These are phyloP conservation scores for Meda fulgida DNA, from an alignment of 2,797 vertebrate genomes.

Conservation along the genomic window DNA sequence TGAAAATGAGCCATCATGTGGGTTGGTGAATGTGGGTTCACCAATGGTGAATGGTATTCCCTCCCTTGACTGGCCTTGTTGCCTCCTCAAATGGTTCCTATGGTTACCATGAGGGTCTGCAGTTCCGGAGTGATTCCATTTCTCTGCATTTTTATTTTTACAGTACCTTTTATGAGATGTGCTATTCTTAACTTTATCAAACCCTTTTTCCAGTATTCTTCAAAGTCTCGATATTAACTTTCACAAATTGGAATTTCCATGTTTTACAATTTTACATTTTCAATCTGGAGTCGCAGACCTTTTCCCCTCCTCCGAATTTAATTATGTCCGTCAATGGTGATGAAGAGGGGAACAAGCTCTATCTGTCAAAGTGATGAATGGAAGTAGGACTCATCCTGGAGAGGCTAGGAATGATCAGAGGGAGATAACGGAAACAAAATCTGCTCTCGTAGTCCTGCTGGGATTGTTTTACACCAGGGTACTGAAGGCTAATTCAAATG, in stretches of 20 bases:
- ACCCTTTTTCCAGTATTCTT: neutral
- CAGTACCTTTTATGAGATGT: neutral
- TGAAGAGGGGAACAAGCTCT: constrained; percentile 5
- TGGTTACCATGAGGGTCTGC: constrained; percentile 59
- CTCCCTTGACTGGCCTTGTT: constrained; percentile 28
- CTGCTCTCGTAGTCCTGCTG: neutral
- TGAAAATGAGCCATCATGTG: constrained; percentile 14
- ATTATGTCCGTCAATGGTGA: constrained; percentile 28
- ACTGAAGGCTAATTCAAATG: constrained; percentile 1
- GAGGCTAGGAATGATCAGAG: constrained; percentile 15
- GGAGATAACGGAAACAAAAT: constrained; percentile 23
- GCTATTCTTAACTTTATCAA: neutral
- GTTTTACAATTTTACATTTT: constrained; percentile 30
- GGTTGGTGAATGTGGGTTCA: neutral
- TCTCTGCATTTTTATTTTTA: neutral
- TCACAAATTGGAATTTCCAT: constrained; percentile 7
- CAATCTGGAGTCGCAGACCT: neutral
- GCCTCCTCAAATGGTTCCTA: constrained; percentile 64
- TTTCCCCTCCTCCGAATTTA: constrained; percentile 10
- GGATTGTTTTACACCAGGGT: neutral
- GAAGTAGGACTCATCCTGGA: constrained; percentile 25
- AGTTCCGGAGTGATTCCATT: neutral
- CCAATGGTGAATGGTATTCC: constrained; percentile 41
- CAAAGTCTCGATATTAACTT: neutral
- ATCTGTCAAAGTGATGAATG: constrained; percentile 43